Percentiles rank a stretch among this genome's conserved stretches.
Conservation (phyloP, 1,140 invertebrate species). For the Latrodectus geometricus region DNA sequence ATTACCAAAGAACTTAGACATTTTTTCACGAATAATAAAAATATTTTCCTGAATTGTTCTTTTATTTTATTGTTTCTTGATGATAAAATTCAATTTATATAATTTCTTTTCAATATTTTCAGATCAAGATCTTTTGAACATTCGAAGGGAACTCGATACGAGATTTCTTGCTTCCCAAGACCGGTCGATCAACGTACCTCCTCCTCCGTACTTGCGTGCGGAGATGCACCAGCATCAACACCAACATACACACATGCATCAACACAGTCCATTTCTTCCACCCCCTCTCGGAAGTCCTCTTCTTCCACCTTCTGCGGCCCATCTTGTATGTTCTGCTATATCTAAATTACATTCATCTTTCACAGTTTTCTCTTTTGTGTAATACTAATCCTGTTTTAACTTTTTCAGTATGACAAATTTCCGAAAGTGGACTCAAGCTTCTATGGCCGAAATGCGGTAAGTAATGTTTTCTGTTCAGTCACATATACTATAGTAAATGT, state of each 20-base stretch:
- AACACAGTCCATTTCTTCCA: constrained; percentile 73
- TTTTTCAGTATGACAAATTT: constrained; percentile 69
- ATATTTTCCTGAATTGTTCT: too few species aligned
- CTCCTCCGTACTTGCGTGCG: constrained; percentile 77
- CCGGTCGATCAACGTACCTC: constrained; percentile 73
- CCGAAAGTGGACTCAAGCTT: constrained; percentile 68
- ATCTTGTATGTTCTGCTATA: constrained; percentile 27
- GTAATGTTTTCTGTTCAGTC: background rate
- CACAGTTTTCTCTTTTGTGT: background rate
- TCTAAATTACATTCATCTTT: constrained; percentile 10
- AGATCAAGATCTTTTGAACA: constrained; percentile 78
- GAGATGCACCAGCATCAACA: constrained; percentile 92
- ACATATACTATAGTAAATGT: too few species aligned
- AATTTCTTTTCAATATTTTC: constrained; percentile 21
- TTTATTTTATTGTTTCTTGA: too few species aligned
- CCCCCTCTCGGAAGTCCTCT: constrained; percentile 72
- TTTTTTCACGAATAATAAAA: too few species aligned
- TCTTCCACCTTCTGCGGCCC: constrained; percentile 63
- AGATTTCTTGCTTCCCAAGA: constrained; percentile 86
- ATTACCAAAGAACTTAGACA: too few species aligned
- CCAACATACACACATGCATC: constrained; percentile 91
- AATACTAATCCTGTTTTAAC: constrained; percentile 11
- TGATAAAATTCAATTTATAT: too few species aligned
- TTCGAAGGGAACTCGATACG: constrained; percentile 87
- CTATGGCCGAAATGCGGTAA: constrained; percentile 66